phyloP scores from a whole-genome alignment of 2,797 vertebrate genomes.

The Propithecus perrieri region DNA sequence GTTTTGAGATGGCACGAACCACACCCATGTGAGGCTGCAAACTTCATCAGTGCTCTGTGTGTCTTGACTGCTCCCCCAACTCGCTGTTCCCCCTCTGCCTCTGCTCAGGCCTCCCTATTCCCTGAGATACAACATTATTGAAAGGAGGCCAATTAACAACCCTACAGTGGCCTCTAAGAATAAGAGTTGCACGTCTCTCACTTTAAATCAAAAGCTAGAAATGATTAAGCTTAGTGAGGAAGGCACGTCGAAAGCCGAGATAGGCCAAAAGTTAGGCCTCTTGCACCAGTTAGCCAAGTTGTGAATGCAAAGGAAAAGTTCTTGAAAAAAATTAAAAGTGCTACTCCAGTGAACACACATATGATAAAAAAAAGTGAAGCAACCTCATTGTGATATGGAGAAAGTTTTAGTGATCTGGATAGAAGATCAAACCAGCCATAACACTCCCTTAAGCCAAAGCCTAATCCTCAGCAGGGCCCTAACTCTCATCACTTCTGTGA shows the following conservation, averaged over 20 bases:
- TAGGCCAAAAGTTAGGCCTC: neutral
- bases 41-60: neutral
- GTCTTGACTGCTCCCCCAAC: neutral
- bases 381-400: neutral
- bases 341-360: neutral
- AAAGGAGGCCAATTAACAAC: neutral
- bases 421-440: neutral
- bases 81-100: neutral
- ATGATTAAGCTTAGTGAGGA: neutral
- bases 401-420: neutral
- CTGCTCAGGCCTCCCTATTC: neutral
- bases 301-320: neutral
- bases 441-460: neutral
- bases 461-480: no score
- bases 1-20: neutral
- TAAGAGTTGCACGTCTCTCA: neutral
- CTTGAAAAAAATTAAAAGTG: neutral
- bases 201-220: neutral
- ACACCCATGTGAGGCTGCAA: neutral
- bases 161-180: neutral
- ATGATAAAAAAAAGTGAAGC: neutral
- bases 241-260: neutral
- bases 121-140: neutral
- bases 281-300: neutral
- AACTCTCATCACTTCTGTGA: neutral